These are phyloP conservation scores for Neodiprion fabricii DNA, from an alignment of 1,140 invertebrate species.

Conservation along the genomic window DNA sequence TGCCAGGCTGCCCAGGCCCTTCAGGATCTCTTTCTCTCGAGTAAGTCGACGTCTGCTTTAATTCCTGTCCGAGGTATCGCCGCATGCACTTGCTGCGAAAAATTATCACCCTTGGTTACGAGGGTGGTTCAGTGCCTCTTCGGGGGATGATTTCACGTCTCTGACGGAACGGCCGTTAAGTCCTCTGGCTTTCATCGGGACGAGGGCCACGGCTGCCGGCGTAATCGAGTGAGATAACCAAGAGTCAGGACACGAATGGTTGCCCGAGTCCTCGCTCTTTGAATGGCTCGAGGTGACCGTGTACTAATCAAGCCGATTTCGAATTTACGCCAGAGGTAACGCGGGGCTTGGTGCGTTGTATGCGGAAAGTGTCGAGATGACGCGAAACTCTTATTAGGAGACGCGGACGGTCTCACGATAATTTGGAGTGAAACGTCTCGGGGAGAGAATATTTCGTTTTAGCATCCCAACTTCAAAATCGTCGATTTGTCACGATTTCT, in stretches of 20 bases:
- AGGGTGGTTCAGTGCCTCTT: neutral
- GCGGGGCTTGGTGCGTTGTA: too few relatives aligned
- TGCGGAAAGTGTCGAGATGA: too few relatives aligned
- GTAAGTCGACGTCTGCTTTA: slow-evolving; percentile 52
- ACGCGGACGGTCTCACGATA: too few relatives aligned
- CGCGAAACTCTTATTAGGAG: too few relatives aligned
- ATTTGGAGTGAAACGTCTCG: too few relatives aligned
- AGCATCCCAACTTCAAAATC: too few relatives aligned
- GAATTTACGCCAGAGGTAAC: too few relatives aligned
- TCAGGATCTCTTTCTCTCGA: slow-evolving; percentile 68
- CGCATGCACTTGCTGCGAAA: neutral
- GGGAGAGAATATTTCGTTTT: too few relatives aligned
- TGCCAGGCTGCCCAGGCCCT: slow-evolving; percentile 70
- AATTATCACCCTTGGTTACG: neutral
- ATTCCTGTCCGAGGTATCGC: neutral
- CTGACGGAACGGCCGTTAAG: neutral
- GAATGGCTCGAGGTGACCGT: too few relatives aligned
- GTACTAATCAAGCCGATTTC: too few relatives aligned
- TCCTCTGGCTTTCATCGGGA: neutral
- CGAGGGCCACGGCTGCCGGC: neutral
- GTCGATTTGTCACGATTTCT: too few relatives aligned
- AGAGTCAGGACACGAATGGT: neutral
- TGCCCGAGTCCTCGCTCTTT: neutral
- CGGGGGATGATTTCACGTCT: neutral
- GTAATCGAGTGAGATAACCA: neutral